These are phyloP conservation scores for Tichodroma muraria DNA, from an alignment of 2,113 vertebrate genomes.

Conservation along the genomic window DNA sequence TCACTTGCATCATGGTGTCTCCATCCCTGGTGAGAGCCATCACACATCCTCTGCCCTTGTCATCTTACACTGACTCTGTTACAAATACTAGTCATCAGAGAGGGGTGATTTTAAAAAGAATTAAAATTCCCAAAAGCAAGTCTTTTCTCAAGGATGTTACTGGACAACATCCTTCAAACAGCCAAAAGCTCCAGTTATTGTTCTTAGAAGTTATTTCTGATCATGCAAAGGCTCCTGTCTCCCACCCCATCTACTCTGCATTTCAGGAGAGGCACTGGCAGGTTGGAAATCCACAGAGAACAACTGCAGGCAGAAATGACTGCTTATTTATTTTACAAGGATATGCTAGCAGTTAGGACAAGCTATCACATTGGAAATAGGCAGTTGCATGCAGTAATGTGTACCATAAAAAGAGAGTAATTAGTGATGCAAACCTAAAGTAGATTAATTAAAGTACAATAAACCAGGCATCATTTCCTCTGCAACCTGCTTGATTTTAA, in stretches of 20 bases:
- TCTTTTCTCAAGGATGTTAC: neutral
- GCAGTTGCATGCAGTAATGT: neutral
- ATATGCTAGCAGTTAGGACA: neutral
- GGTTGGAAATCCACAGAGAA: neutral
- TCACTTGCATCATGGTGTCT: neutral
- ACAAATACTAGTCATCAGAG: neutral
- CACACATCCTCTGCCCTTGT: neutral
- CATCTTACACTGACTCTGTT: neutral
- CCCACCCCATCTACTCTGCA: neutral
- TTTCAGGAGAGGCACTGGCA: neutral
- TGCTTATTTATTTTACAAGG: constrained; percentile 1
- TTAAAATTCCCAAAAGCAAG: neutral
- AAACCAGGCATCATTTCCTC: constrained; percentile 17
- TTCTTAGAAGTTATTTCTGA: neutral
- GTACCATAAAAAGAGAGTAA: constrained; percentile 24
- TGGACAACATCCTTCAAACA: neutral
- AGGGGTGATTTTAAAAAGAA: neutral
- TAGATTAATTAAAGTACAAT: constrained; percentile 4
- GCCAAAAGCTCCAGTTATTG: neutral
- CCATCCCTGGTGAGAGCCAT: neutral
- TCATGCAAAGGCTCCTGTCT: neutral
- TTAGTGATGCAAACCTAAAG: constrained; percentile 22
- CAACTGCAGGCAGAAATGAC: neutral
- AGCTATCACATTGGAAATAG: neutral
- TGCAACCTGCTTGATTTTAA: neutral